A percentile compares a stretch with the other conserved stretches of the same genome.
phyloP scores from a whole-genome alignment of 2,113 vertebrate species.

The Solea solea region DNA sequence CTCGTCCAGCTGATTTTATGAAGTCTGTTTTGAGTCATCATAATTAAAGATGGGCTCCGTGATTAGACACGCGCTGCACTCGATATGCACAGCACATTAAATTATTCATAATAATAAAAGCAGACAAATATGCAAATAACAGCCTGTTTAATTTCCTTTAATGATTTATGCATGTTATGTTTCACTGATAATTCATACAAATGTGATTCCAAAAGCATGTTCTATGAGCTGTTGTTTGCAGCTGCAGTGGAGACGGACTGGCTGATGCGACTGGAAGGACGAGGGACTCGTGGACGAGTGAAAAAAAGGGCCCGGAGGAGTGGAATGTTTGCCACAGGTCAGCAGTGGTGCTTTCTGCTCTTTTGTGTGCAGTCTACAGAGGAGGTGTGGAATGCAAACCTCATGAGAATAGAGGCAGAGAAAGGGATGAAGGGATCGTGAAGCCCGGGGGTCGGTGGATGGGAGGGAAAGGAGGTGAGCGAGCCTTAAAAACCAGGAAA shows the following conservation, averaged over 20 bases:
- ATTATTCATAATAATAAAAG: too few relatives aligned
- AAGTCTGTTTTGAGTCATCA: conserved; percentile 22
- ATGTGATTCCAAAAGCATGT: too few relatives aligned
- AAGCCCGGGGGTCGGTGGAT: conserved; percentile 41
- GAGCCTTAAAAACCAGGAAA: conserved; percentile 23
- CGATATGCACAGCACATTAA: too few relatives aligned
- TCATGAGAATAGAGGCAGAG: conserved; percentile 63
- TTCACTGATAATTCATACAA: too few relatives aligned
- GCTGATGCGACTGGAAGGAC: conserved; percentile 34
- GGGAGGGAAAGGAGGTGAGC: background rate
- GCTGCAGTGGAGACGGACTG: conserved; percentile 25
- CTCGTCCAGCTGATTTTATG: conserved; percentile 34
- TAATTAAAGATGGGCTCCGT: conserved; percentile 32
- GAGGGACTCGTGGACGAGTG: conserved; percentile 34
- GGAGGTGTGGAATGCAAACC: conserved; percentile 85
- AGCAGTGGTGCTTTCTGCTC: conserved; percentile 74
- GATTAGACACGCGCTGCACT: too few relatives aligned
- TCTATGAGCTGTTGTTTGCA: background rate
- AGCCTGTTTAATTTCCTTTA: too few relatives aligned
- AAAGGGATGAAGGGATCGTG: conserved; percentile 53
- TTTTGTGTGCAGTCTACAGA: conserved; percentile 80
- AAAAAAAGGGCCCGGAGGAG: conserved; percentile 44
- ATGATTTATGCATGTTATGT: too few relatives aligned
- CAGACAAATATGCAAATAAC: too few relatives aligned
- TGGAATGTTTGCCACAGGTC: conserved; percentile 81